Conservation (phyloP, 2,113 vertebrate genomes). For the Aptenodytes forsteri region DNA sequence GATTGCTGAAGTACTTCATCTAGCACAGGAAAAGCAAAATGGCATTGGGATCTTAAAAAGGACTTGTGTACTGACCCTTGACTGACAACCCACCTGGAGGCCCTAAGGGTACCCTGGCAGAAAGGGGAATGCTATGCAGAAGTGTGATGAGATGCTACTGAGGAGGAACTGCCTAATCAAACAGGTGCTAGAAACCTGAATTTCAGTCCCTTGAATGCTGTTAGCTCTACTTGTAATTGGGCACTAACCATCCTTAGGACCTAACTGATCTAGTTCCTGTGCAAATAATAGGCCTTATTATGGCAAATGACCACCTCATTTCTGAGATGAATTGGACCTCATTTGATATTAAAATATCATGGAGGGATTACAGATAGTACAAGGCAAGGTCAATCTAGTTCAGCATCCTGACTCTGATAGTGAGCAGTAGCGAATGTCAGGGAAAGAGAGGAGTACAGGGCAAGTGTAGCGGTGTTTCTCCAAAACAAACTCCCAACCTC, state of each 20-base stretch:
- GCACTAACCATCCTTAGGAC: background rate
- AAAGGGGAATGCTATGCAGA: background rate
- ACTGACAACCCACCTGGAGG: background rate
- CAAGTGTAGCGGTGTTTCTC: background rate
- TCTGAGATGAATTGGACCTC: background rate
- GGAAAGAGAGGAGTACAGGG: background rate
- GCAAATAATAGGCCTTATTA: background rate
- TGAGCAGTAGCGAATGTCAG: background rate
- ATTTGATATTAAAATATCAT: background rate
- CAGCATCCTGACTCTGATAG: background rate
- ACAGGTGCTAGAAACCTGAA: background rate
- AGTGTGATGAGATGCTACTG: background rate
- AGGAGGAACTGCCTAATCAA: background rate
- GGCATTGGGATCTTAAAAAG: background rate
- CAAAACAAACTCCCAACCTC: background rate
- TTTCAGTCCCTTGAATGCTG: background rate
- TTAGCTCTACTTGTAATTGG: background rate
- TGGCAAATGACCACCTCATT: background rate
- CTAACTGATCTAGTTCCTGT: background rate
- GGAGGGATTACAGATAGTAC: background rate
- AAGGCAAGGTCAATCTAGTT: background rate
- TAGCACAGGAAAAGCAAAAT: background rate
- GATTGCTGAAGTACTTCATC: background rate
- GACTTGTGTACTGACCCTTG: background rate
- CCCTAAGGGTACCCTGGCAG: background rate